Percentiles rank a stretch among this genome's conserved stretches.
phyloP scores from a whole-genome alignment of 2,888 invertebrate genomes.

The Meteorus cinctellus region DNA sequence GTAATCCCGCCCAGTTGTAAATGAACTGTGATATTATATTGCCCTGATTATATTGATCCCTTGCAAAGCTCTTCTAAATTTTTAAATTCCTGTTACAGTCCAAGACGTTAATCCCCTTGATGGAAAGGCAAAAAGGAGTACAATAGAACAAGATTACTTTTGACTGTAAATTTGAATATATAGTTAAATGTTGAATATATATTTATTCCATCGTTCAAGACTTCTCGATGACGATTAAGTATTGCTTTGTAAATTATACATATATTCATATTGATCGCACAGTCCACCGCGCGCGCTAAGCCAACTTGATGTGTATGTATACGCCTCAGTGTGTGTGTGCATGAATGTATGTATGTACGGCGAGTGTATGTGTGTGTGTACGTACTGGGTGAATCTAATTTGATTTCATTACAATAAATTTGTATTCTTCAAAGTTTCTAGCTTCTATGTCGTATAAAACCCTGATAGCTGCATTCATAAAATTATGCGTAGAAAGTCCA shows the following conservation, averaged over 20 bases:
- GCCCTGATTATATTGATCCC: conserved; percentile 2
- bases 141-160: background rate
- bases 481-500: conserved; percentile 64
- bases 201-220: no score
- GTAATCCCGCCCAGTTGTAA: background rate
- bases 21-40: background rate
- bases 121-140: conserved; percentile 49
- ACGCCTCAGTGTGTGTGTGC: background rate
- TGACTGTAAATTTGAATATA: no score
- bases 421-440: conserved; percentile 65
- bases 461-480: conserved; percentile 70
- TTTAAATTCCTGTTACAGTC: conserved; percentile 59
- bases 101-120: conserved; percentile 62
- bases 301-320: conserved; percentile 21
- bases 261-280: background rate
- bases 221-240: no score
- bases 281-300: background rate
- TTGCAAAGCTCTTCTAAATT: conserved; percentile 40
- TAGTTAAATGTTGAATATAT: no score
- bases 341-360: conserved; percentile 24
- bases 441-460: conserved; percentile 66
- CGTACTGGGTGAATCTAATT: conserved; percentile 66
- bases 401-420: conserved; percentile 71
- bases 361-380: conserved; percentile 22
- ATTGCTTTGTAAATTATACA: background rate